These are phyloP conservation scores for Diprion similis DNA, from an alignment of 1,140 invertebrate genomes.

Conservation along the genomic window DNA sequence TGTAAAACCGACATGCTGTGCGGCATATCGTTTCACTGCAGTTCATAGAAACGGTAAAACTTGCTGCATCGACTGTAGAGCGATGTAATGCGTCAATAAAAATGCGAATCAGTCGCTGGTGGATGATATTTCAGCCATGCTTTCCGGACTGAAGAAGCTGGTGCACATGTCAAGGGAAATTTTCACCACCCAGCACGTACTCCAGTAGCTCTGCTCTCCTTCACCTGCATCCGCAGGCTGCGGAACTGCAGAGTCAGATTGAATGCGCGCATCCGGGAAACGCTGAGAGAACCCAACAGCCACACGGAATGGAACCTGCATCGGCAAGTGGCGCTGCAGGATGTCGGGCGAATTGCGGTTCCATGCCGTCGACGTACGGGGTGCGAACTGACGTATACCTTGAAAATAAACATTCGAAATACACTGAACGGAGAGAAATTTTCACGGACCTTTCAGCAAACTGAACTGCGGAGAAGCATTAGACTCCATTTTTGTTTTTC, in stretches of 20 bases:
- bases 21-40: too few species aligned
- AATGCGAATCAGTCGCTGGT: conserved; percentile 34
- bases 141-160: neutral
- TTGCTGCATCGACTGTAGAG: neutral
- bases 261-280: conserved; percentile 28
- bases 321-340: neutral
- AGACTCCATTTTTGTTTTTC: too few species aligned
- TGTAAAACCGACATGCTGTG: too few species aligned
- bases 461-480: neutral
- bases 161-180: neutral
- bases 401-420: conserved; percentile 39
- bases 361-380: neutral
- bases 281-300: conserved; percentile 24
- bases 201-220: neutral
- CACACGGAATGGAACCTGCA: conserved; percentile 16
- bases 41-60: too few species aligned
- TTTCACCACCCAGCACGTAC: neutral
- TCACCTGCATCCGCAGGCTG: neutral
- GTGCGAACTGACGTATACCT: conserved; percentile 11
- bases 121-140: conserved; percentile 17
- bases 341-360: too few species aligned
- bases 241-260: conserved; percentile 28
- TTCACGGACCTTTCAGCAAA: conserved; percentile 11
- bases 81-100: conserved; percentile 40
- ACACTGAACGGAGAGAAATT: neutral